Conservation (phyloP, 2,113 vertebrate genomes). For the Osmerus mordax region DNA sequence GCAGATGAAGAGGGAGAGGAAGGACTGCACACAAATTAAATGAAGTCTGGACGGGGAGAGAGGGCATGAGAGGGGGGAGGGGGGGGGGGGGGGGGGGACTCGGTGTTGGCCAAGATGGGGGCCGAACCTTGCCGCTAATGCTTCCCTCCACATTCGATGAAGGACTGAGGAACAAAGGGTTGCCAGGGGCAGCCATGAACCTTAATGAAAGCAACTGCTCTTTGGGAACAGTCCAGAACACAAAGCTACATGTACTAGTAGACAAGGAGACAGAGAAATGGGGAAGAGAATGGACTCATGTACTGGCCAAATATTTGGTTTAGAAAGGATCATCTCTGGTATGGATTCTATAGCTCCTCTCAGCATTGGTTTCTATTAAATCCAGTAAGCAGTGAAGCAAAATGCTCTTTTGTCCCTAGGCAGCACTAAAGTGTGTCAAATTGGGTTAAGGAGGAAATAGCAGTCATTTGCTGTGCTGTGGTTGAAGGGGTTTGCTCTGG, state of each 20-base stretch:
- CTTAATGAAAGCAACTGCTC: conserved; percentile 30
- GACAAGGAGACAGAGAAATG: background rate
- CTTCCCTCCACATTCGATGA: conserved; percentile 25
- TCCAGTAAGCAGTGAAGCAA: conserved; percentile 61
- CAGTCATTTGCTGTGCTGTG: conserved; percentile 62
- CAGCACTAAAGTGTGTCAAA: conserved; percentile 71
- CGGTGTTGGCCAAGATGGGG: conserved; percentile 11
- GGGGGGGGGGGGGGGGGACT: background rate
- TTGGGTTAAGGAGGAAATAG: conserved; percentile 74
- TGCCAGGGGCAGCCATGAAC: conserved; percentile 17
- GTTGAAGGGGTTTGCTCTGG: conserved; percentile 55
- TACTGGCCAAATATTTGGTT: conserved; percentile 22
- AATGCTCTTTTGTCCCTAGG: conserved; percentile 65
- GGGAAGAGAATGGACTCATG: conserved; percentile 12
- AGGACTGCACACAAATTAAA: conserved; percentile 37
- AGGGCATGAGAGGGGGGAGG: background rate
- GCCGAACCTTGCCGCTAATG: conserved; percentile 22
- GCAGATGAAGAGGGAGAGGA: conserved; percentile 27
- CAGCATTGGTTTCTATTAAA: conserved; percentile 64
- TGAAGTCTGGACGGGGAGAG: conserved; percentile 1
- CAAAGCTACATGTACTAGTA: conserved; percentile 34
- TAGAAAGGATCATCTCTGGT: conserved; percentile 30
- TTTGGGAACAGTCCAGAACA: conserved; percentile 26
- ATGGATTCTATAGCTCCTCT: conserved; percentile 52
- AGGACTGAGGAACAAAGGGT: conserved; percentile 29